Conservation (phyloP, 2,797 vertebrate genomes). For the Babyrousa celebensis region DNA sequence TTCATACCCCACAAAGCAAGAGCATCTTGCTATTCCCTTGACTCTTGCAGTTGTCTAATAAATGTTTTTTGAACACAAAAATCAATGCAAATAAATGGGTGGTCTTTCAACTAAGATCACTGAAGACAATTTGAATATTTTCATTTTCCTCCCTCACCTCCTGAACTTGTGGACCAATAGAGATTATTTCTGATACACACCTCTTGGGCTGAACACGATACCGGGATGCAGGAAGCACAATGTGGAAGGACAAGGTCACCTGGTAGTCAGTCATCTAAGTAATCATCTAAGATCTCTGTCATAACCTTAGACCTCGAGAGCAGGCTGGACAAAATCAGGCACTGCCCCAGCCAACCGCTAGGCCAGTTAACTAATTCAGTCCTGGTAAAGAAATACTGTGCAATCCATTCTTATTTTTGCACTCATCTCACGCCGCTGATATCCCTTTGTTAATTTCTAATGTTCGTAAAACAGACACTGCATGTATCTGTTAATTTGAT, state of each 20-base stretch:
- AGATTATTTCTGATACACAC: conserved; percentile 46
- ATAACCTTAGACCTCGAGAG: neutral
- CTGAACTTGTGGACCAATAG: conserved; percentile 52
- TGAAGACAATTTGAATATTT: conserved; percentile 58
- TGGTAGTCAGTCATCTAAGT: neutral
- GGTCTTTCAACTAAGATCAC: conserved; percentile 67
- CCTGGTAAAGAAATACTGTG: conserved; percentile 32
- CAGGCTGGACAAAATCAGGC: neutral
- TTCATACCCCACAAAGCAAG: conserved; percentile 27
- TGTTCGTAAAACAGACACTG: neutral
- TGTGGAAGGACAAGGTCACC: neutral
- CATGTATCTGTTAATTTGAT: neutral
- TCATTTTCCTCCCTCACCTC: conserved; percentile 62
- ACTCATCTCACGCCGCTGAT: neutral
- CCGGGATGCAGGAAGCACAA: neutral
- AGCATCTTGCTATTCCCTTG: conserved; percentile 50
- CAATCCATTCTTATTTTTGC: conserved; percentile 37
- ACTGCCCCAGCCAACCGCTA: neutral
- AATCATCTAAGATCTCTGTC: neutral
- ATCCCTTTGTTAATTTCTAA: conserved; percentile 40
- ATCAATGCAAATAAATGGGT: conserved; percentile 17
- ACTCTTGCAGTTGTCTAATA: conserved; percentile 68
- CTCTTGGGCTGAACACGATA: conserved; percentile 55
- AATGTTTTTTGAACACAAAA: conserved; percentile 64
- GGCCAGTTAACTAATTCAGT: neutral